A percentile compares a stretch with the other conserved stretches of the same genome.
Evolutionary conservation across 2,888 invertebrate genomes (phyloP).

Genomic region (Drosophila mimica): DNA sequence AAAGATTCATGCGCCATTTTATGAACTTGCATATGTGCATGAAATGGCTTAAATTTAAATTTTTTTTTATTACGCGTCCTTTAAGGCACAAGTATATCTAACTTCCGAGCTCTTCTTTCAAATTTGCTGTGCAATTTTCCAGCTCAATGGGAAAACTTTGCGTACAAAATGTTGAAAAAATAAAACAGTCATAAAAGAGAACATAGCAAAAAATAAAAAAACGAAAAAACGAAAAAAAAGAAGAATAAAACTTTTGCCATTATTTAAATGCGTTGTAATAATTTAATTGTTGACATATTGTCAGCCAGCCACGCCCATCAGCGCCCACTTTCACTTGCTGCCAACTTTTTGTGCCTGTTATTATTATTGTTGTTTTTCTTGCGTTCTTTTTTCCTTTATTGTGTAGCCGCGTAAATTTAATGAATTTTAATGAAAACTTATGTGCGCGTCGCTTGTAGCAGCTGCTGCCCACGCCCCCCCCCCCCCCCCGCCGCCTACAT

Average conservation of each 20-base stretch:
- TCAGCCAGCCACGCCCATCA: constrained; percentile 32
- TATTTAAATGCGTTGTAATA: constrained; percentile 73
- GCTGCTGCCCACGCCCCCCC: constrained; percentile 32
- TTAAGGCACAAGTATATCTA: constrained; percentile 8
- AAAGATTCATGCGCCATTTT: constrained; percentile 44
- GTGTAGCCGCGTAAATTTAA: constrained; percentile 65
- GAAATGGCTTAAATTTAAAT: constrained; percentile 45
- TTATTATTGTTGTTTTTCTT: constrained; percentile 17
- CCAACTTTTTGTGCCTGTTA: constrained; percentile 17
- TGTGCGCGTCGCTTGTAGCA: constrained; percentile 45
- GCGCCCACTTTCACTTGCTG: constrained; percentile 46
- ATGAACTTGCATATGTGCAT: constrained; percentile 26
- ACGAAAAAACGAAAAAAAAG: not conserved
- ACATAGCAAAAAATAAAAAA: not conserved
- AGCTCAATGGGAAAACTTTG: constrained; percentile 20
- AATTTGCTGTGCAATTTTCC: constrained; percentile 16
- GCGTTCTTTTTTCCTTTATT: constrained; percentile 43
- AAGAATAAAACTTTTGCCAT: constrained; percentile 55
- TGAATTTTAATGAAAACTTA: constrained; percentile 76
- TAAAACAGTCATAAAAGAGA: constrained; percentile 30
- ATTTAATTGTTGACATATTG: constrained; percentile 77
- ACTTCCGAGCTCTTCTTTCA: not conserved
- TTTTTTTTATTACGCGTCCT: constrained; percentile 19
- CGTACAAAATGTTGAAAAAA: constrained; percentile 15
- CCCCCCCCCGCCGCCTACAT: constrained; percentile 4